phyloP scores from a whole-genome alignment of 2,888 invertebrate genomes.

The Thereva nobilitata region DNA sequence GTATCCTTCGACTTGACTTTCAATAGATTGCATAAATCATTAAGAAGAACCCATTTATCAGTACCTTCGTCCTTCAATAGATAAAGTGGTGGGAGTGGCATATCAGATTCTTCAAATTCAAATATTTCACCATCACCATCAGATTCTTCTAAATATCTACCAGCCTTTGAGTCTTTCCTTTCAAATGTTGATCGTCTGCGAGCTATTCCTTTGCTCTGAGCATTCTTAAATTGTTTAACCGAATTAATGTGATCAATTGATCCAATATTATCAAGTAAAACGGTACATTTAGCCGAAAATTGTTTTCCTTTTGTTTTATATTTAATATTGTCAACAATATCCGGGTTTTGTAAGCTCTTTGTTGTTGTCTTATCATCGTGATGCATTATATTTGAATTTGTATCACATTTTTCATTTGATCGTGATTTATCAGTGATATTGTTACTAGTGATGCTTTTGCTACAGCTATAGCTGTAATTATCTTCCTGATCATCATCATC shows the following conservation, averaged over 20 bases:
- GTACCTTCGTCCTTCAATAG: conserved; percentile 68
- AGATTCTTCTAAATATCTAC: conserved; percentile 24
- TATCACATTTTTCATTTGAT: conserved; percentile 37
- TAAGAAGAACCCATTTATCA: conserved; percentile 80
- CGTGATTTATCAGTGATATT: neutral
- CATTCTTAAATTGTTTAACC: conserved; percentile 40
- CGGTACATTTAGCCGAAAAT: conserved; percentile 47
- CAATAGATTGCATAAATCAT: conserved; percentile 75
- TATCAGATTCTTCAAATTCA: conserved; percentile 81
- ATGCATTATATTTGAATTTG: conserved; percentile 39
- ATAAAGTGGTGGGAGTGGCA: conserved; percentile 79
- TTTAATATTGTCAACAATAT: neutral
- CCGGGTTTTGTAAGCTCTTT: too few relatives aligned
- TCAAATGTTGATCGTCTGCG: conserved; percentile 24
- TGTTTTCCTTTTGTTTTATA: conserved; percentile 42
- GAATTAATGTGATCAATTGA: conserved; percentile 41
- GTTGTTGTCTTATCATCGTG: conserved; percentile 22
- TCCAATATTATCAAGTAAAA: conserved; percentile 46
- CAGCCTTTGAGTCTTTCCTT: conserved; percentile 54
- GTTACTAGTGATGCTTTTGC: neutral
- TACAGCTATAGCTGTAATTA: conserved; percentile 62
- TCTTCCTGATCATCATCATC: conserved; percentile 64
- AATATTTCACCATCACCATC: conserved; percentile 64
- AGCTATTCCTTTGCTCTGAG: conserved; percentile 30
- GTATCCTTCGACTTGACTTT: conserved; percentile 83